Conservation (phyloP, 2,113 vertebrate genomes). For the Rana temporaria region DNA sequence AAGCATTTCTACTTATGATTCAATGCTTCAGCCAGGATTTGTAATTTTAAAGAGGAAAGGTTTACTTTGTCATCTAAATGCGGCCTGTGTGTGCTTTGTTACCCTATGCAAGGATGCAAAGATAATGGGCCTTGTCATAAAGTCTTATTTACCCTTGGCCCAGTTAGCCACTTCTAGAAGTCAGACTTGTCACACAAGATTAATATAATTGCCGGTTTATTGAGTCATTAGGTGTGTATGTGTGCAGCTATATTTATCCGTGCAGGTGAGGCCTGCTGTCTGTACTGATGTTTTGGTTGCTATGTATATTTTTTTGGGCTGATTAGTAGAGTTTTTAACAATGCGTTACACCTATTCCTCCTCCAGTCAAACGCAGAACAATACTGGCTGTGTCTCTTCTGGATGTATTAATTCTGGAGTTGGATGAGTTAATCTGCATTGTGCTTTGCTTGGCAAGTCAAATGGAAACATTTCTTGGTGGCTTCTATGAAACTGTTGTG, state of each 20-base stretch:
- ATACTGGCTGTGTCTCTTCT: background rate
- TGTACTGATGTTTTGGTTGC: background rate
- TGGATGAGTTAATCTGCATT: constrained; percentile 35
- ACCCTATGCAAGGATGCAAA: background rate
- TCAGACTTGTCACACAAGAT: background rate
- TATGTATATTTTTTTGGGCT: background rate
- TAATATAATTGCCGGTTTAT: background rate
- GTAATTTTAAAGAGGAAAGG: background rate
- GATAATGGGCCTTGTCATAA: background rate
- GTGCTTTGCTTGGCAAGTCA: constrained; percentile 52
- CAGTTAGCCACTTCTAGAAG: background rate
- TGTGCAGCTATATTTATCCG: background rate
- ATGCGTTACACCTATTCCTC: constrained; percentile 13
- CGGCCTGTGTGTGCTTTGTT: background rate
- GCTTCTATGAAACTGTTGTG: constrained; percentile 34
- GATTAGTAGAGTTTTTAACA: background rate
- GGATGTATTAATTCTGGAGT: background rate
- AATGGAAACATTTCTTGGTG: constrained; percentile 47
- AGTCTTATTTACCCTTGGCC: background rate
- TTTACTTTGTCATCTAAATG: background rate
- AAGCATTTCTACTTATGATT: background rate
- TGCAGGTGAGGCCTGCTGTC: constrained; percentile 8
- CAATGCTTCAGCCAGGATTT: background rate
- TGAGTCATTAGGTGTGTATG: background rate
- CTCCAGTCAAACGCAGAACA: background rate